Evolutionary conservation across 2,888 invertebrate species (phyloP).

Genomic region (Ophonus ardosiacus): DNA sequence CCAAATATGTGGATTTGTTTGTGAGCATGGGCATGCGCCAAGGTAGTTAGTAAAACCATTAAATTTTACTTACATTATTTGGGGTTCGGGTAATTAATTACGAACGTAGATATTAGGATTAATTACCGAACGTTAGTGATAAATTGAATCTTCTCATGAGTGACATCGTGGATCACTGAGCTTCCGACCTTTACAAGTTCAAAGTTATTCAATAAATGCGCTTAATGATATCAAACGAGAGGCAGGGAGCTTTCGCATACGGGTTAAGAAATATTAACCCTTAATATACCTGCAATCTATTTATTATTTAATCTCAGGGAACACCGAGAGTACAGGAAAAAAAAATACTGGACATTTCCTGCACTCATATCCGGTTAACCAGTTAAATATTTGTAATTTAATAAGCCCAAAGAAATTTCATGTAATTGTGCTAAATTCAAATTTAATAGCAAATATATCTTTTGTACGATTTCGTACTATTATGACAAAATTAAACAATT

Average conservation of each 20-base stretch:
- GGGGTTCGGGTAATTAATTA: slow-evolving; percentile 57
- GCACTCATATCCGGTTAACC: no score
- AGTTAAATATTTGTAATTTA: no score
- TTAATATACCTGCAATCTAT: no score
- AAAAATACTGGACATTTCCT: no score
- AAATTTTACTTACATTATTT: slow-evolving; percentile 60
- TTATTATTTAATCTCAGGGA: no score
- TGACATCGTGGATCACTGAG: slow-evolving; percentile 49
- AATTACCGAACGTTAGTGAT: slow-evolving; percentile 61
- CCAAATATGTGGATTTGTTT: slow-evolving; percentile 55
- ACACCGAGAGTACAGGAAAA: no score
- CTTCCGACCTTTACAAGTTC: neutral
- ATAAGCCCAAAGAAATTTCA: no score
- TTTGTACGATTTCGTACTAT: no score
- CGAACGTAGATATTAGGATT: slow-evolving; percentile 62
- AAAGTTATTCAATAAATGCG: neutral
- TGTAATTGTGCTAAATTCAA: no score
- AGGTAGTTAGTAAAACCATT: slow-evolving; percentile 54
- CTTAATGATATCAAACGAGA: neutral
- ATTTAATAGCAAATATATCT: no score
- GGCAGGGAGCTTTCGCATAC: neutral
- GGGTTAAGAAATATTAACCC: neutral
- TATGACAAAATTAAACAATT: no score
- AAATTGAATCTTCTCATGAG: slow-evolving; percentile 56
- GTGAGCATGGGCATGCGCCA: slow-evolving; percentile 22